These are phyloP conservation scores for Enteromius viviparus DNA, from an alignment of 2,797 vertebrate genomes.

Conservation along the genomic window DNA sequence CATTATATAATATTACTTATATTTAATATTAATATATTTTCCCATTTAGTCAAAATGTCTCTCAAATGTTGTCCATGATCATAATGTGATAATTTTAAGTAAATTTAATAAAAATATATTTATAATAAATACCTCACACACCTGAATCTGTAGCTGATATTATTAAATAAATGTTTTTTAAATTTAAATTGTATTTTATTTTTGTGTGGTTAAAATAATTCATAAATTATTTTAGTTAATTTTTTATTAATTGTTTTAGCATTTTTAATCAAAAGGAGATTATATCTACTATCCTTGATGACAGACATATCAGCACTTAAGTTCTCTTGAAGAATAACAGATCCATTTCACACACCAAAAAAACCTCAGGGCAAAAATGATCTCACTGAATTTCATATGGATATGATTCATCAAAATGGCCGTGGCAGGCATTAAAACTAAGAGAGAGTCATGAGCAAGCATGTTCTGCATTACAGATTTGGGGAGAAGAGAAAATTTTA, in stretches of 20 bases:
- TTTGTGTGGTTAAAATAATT: not conserved
- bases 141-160: not conserved
- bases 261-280: not conserved
- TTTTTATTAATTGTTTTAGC: not conserved
- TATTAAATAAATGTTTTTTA: not conserved
- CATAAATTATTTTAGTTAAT: no score
- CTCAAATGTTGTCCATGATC: not conserved
- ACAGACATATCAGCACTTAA: not conserved
- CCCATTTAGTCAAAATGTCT: not conserved
- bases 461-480: not conserved
- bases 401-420: constrained; percentile 45
- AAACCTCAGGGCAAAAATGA: constrained; percentile 10
- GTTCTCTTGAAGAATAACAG: constrained; percentile 8
- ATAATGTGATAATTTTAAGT: not conserved
- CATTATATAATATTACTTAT: not conserved
- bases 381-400: constrained; percentile 26
- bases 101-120: not conserved
- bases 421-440: constrained; percentile 10
- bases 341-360: not conserved
- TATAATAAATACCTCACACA: no score
- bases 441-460: not conserved
- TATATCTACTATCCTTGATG: not conserved
- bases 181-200: not conserved
- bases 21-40: not conserved
- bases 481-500: not conserved